These are phyloP conservation scores for Margarornis squamiger DNA, from an alignment of 2,797 vertebrate species.

Conservation along the genomic window DNA sequence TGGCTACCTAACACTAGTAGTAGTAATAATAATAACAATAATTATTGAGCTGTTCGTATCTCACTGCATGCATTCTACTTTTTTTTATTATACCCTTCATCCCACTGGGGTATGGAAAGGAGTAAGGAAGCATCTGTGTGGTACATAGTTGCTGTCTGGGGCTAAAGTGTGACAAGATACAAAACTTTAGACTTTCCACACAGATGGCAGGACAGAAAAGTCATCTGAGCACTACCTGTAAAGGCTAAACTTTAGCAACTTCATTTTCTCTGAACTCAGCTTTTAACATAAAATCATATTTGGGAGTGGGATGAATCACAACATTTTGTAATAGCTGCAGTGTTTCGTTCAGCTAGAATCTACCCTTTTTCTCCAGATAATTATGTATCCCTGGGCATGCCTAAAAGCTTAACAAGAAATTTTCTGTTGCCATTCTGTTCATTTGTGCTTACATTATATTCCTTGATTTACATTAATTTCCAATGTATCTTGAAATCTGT, in stretches of 20 bases:
- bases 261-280: background rate
- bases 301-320: background rate
- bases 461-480: background rate
- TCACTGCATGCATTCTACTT: background rate
- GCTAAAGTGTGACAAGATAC: background rate
- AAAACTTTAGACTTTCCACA: background rate
- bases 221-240: background rate
- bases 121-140: background rate
- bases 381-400: background rate
- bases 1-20: background rate
- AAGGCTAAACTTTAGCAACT: background rate
- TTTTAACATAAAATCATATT: background rate
- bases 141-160: background rate
- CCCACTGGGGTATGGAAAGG: background rate
- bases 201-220: background rate
- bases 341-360: background rate
- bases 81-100: background rate
- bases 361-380: background rate
- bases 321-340: background rate
- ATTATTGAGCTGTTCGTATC: background rate
- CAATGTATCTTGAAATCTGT: background rate
- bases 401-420: background rate
- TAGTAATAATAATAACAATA: background rate
- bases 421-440: background rate
- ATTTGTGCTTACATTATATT: background rate